Evolutionary conservation across 1,140 invertebrate species (phyloP).

Genomic region (Drosophila watanabei): DNA sequence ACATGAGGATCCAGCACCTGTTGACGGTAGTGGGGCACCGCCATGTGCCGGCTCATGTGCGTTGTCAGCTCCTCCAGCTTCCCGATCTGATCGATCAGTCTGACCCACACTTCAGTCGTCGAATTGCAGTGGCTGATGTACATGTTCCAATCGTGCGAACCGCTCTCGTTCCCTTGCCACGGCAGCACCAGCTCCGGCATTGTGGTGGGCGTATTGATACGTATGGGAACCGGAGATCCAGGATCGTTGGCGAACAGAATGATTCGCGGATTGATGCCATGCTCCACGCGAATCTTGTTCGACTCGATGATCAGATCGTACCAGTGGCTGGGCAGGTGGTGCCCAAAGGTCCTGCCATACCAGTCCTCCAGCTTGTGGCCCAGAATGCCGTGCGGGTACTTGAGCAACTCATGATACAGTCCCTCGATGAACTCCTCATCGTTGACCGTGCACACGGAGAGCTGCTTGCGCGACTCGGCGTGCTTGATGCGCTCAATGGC

Average conservation of each 20-base stretch:
- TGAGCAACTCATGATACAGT: slow-evolving; percentile 63
- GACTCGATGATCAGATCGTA: slow-evolving; percentile 57
- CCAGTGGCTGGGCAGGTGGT: slow-evolving; percentile 76
- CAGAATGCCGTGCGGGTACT: slow-evolving; percentile 76
- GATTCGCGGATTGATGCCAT: slow-evolving; percentile 43
- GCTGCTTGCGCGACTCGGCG: slow-evolving; percentile 44
- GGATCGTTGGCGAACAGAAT: slow-evolving; percentile 73
- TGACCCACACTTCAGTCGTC: slow-evolving; percentile 76
- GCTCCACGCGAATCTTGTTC: slow-evolving; percentile 65
- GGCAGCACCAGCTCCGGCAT: slow-evolving; percentile 56
- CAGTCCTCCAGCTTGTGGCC: slow-evolving; percentile 74
- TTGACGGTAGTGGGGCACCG: slow-evolving; percentile 20
- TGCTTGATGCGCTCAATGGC: slow-evolving; percentile 70
- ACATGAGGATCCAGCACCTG: slow-evolving; percentile 4
- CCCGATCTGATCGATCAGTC: slow-evolving; percentile 75
- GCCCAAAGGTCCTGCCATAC: slow-evolving; percentile 67
- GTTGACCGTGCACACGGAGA: slow-evolving; percentile 46
- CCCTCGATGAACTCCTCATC: slow-evolving; percentile 67
- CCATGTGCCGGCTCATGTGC: slow-evolving; percentile 70
- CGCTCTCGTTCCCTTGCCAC: slow-evolving; percentile 25
- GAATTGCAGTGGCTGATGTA: slow-evolving; percentile 78
- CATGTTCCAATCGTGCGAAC: slow-evolving; percentile 71
- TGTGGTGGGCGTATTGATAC: neutral
- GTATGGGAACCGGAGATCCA: neutral
- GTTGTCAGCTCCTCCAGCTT: slow-evolving; percentile 67